Percentiles rank a stretch among this genome's conserved stretches.
Conservation (phyloP, 2,888 invertebrate genomes). For the Eristalis pertinax region DNA sequence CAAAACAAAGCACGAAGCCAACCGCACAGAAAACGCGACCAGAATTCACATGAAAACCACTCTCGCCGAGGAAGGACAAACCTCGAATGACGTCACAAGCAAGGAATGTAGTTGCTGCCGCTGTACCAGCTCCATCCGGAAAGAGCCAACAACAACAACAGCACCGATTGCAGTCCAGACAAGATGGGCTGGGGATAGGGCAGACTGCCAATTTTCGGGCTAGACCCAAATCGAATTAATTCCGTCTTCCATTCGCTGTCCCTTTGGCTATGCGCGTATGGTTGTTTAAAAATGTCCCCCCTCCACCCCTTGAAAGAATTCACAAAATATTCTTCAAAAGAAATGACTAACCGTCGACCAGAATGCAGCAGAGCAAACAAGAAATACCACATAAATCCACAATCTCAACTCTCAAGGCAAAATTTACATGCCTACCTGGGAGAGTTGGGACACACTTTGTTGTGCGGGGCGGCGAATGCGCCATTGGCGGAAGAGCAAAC, state of each 20-base stretch:
- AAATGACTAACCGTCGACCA: slow-evolving; percentile 1
- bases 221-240: slow-evolving; percentile 13
- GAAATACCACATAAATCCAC: slow-evolving; percentile 49
- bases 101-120: slow-evolving; percentile 42
- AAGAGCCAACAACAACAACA: slow-evolving; percentile 39
- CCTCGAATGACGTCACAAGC: slow-evolving; percentile 57
- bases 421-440: slow-evolving; percentile 38
- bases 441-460: slow-evolving; percentile 4
- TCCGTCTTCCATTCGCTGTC: not conserved
- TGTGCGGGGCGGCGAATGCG: slow-evolving; percentile 20
- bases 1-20: slow-evolving; percentile 27
- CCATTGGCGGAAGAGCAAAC: slow-evolving; percentile 51
- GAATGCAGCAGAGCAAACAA: slow-evolving; percentile 23
- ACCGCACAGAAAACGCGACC: slow-evolving; percentile 16
- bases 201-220: slow-evolving; percentile 30
- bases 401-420: slow-evolving; percentile 49
- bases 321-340: not conserved
- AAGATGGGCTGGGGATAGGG: not conserved
- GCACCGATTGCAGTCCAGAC: slow-evolving; percentile 36
- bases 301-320: not conserved
- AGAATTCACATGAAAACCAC: slow-evolving; percentile 31
- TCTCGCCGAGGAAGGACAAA: slow-evolving; percentile 28
- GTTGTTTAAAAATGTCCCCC: not conserved
- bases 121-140: not conserved
- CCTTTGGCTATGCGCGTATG: not conserved